Evolutionary conservation across 2,113 vertebrate genomes (phyloP), one percentile per base, ranked within the genome.

Genomic region (Stercorarius parasiticus): DNA sequence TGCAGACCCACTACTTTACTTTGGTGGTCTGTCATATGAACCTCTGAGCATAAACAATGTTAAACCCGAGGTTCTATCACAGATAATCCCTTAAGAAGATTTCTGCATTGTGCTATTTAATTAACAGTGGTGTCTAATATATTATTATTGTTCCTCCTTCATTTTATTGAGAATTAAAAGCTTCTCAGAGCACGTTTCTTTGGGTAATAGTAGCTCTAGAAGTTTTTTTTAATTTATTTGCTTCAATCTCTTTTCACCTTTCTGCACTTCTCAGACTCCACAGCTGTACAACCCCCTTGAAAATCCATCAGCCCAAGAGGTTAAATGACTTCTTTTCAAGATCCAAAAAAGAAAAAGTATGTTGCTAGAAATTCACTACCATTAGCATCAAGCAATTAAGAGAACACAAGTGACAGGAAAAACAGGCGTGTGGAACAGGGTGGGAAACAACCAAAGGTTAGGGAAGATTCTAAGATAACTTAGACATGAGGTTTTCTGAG

Each of bases 21-120:
- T 38, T 42, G 52, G 34, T 59, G 88, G 50, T 71, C 56, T 83
- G 22, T 77, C 42, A 5, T 32, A 49, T 8, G 40, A 90, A 26
- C 14, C 36, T 61, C 42, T 42, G 70, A 87, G 25, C 15, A 27
- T 5, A 29, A 90, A 6, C 9, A 32, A 38, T 17, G 42, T 43
- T 84, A 79, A 92, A 16, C 38, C 85, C 1, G 2, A 40, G 59
- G 43, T 73, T 82, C 34, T 20, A 21, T 56, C 30, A 1, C 25
- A 53, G 65, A 79, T 69, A 90, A 96, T 93, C 96, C 64, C 18
- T 88, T 90, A 72, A 87, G 69, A 82, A 84, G 83, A 76, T 94
- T 95, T 86, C 26, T 91, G 47, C 36, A 40, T 71, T 84, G 64
- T 91, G 71, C 16, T 93, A 10, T 84, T 90, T 93, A 90, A 95